Evolutionary conservation across 1,140 invertebrate genomes (phyloP).

Genomic region (Heliconius hewitsoni): DNA sequence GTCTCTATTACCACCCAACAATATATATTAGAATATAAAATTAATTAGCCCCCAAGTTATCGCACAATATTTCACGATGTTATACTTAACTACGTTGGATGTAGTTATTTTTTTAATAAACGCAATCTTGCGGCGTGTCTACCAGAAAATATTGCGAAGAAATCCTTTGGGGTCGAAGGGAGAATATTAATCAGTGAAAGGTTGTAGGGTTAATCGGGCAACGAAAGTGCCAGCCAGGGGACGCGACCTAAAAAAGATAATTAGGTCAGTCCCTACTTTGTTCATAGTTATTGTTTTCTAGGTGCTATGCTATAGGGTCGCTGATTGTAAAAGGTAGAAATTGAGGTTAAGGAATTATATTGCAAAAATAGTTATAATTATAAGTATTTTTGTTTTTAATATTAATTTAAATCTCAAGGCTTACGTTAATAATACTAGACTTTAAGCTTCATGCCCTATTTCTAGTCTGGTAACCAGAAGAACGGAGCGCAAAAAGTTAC

Average conservation of each 20-base stretch:
- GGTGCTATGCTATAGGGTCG: background rate
- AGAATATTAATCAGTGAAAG: slow-evolving; percentile 30
- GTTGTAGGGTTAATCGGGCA: slow-evolving; percentile 30
- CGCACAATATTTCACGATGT: background rate
- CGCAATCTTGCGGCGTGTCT: slow-evolving; percentile 10
- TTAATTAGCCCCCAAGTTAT: background rate
- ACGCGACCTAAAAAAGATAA: slow-evolving; percentile 34
- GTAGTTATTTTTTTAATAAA: slow-evolving; percentile 20
- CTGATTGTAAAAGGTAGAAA: background rate
- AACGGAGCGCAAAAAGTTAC: no score
- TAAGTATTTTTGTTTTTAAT: background rate
- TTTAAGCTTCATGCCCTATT: no score
- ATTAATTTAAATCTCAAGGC: no score
- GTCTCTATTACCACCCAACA: background rate
- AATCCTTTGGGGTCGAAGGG: slow-evolving; percentile 20
- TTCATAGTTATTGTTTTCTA: slow-evolving; percentile 22
- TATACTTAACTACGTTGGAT: background rate
- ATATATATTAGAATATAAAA: background rate
- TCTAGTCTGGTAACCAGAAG: no score
- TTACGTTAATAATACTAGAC: no score
- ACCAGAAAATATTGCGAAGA: slow-evolving; percentile 23
- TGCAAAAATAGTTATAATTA: no score
- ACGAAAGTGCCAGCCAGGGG: slow-evolving; percentile 29
- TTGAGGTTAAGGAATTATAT: background rate
- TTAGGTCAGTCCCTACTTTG: slow-evolving; percentile 29